A percentile compares a stretch with the other conserved stretches of the same genome.
phyloP scores from a whole-genome alignment of 2,797 vertebrate genomes.

The Psittacula echo region DNA sequence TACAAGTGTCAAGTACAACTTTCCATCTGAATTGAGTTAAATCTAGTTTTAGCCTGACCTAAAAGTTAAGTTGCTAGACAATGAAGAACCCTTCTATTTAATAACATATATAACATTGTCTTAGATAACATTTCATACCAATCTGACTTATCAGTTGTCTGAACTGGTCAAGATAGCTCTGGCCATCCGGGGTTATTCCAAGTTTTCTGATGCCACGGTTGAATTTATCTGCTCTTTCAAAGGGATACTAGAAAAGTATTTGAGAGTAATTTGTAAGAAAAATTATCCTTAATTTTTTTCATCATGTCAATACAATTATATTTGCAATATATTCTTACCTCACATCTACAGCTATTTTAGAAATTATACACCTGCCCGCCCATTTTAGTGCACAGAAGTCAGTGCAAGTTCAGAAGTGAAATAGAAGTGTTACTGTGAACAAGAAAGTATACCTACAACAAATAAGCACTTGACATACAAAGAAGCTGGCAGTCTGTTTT shows the following conservation, averaged over 20 bases:
- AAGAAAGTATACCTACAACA: background rate
- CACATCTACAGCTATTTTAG: background rate
- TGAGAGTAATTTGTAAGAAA: background rate
- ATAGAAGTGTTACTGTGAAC: background rate
- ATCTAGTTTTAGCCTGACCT: background rate
- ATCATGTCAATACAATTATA: background rate
- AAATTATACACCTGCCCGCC: background rate
- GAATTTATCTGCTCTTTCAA: constrained; percentile 98
- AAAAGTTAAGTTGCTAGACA: background rate
- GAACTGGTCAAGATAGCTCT: constrained; percentile 99
- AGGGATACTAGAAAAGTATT: constrained; percentile 88
- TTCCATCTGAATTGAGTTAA: background rate
- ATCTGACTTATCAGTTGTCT: constrained; percentile 99
- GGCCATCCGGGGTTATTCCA: constrained; percentile 95
- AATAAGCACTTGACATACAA: background rate
- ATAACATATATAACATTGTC: background rate
- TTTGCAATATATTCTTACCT: background rate
- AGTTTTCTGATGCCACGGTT: constrained; percentile 98
- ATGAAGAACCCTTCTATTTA: background rate
- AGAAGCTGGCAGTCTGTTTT: background rate
- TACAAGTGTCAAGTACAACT: too few relatives aligned
- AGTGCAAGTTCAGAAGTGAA: background rate
- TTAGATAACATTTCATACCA: constrained; percentile 79
- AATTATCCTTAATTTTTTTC: background rate
- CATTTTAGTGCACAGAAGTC: background rate